A percentile compares a stretch with the other conserved stretches of the same genome.
These are phyloP conservation scores for Edolisoma coerulescens DNA, from an alignment of 2,113 vertebrate genomes.

Conservation along the genomic window DNA sequence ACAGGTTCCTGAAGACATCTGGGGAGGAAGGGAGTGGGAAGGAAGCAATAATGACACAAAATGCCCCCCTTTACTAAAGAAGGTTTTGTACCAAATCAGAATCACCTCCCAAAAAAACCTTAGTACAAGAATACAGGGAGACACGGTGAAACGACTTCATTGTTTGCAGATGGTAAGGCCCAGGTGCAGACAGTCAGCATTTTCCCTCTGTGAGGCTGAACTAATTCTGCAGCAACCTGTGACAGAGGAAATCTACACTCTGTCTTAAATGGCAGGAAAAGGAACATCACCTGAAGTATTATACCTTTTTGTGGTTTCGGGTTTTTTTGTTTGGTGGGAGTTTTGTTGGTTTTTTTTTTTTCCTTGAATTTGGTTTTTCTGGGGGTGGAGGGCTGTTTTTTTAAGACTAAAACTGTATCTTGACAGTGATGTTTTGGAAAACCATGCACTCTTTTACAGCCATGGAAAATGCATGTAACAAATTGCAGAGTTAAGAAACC, in stretches of 20 bases:
- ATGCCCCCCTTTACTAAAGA: not conserved
- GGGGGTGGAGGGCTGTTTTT: not conserved
- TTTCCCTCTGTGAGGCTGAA: not conserved
- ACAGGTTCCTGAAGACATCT: not conserved
- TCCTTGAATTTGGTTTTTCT: not conserved
- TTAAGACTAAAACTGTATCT: not conserved
- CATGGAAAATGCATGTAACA: not conserved
- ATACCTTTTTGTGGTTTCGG: not conserved
- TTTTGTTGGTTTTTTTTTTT: not conserved
- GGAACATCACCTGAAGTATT: not conserved
- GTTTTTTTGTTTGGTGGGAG: not conserved
- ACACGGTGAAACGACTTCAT: not conserved
- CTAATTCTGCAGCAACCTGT: not conserved
- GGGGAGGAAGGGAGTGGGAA: not conserved
- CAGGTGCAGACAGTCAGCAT: not conserved
- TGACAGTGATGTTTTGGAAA: not conserved
- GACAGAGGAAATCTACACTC: not conserved
- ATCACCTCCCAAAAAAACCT: not conserved
- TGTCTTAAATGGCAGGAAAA: not conserved
- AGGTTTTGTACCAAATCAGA: not conserved
- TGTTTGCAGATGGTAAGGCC: accelerated
- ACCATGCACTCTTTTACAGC: not conserved
- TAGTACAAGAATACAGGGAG: not conserved
- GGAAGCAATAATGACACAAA: not conserved
- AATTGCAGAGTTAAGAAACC: not conserved